Percentiles rank a stretch among this genome's conserved stretches.
Evolutionary conservation across 2,888 invertebrate species (phyloP).

Genomic region (Blastobasis adustella): DNA sequence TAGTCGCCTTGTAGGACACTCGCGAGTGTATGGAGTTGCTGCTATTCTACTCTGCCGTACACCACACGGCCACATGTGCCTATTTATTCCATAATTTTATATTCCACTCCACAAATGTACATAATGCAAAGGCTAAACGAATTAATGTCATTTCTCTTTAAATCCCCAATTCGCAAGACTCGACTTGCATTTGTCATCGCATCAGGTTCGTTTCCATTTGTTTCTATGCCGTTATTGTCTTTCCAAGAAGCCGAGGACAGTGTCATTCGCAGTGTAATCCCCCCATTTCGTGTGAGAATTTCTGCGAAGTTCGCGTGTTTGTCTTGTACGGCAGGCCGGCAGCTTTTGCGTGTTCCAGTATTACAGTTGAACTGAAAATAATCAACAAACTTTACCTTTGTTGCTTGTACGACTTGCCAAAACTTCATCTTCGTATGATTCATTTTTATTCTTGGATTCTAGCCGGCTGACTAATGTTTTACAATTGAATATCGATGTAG

Average conservation of each 20-base stretch:
- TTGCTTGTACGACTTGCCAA: conserved; percentile 24
- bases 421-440: conserved; percentile 26
- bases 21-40: too few species aligned
- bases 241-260: conserved; percentile 39
- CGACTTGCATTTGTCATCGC: conserved; percentile 27
- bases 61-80: too few species aligned
- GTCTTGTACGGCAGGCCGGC: conserved; percentile 45
- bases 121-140: too few species aligned
- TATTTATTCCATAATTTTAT: too few species aligned
- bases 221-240: conserved; percentile 22
- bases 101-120: too few species aligned
- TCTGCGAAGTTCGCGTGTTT: conserved; percentile 63
- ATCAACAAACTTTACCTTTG: conserved; percentile 50
- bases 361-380: conserved; percentile 47
- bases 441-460: not conserved
- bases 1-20: too few species aligned
- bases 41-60: too few species aligned
- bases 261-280: conserved; percentile 51
- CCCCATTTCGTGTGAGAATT: conserved; percentile 44
- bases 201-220: conserved; percentile 22
- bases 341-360: conserved; percentile 39
- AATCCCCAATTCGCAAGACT: too few species aligned
- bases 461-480: too few species aligned
- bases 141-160: too few species aligned
- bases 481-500: too few species aligned